Base-by-base conservation (phyloP, 1,140 invertebrate species). In the Gryon sp. region DNA sequence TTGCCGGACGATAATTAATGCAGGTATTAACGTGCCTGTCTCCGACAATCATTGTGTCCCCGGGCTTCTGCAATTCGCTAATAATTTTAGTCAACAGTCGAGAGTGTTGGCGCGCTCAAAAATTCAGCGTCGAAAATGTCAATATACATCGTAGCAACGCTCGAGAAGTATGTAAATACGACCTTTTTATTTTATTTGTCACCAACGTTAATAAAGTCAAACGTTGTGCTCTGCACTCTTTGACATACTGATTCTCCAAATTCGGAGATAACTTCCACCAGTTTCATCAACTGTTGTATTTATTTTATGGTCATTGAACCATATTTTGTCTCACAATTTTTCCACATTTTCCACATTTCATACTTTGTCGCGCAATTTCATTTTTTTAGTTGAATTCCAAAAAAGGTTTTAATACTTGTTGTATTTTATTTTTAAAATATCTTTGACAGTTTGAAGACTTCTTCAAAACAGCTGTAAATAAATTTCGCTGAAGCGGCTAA, bases 1-100 rank as follows among this genome's bases (percentile, higher is more conserved):
- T 66, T 11, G 53, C 32, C 24, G 43, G 60, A 55, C 75, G 66
- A 77, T 77, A 77, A 77, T 77, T 77, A 77, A 77, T 77, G 75
- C 66, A 62, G 53, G 62, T 65, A 77, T 72, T 66, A 77, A 72
- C 53, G 66, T 48, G 40, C 46, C 60, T 62, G 75, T 77, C 60
- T 66, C 24, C 41, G 53, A 40, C 66, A 70, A 69, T 53, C 41
- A 60, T 76, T 76, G 52, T 34, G n/a, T n/a, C n/a, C 40, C 66
- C 22, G 65, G 60, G 38, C 53, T 38, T 24, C 38, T 57, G 66
- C 53, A 40, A 66, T 72, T 65, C 66, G 48, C 75, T 77, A 72
- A 77, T 77, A 45, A 77, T 72, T 72, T 77, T 55, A 24, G 75
- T 72, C 52, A 77, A 77, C 40, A 77, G 30, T 53, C 45, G 73